Evolutionary conservation across 37 sponge, comb jelly and placozoan species (phyloP).

Genomic region (Ianthella basta): DNA sequence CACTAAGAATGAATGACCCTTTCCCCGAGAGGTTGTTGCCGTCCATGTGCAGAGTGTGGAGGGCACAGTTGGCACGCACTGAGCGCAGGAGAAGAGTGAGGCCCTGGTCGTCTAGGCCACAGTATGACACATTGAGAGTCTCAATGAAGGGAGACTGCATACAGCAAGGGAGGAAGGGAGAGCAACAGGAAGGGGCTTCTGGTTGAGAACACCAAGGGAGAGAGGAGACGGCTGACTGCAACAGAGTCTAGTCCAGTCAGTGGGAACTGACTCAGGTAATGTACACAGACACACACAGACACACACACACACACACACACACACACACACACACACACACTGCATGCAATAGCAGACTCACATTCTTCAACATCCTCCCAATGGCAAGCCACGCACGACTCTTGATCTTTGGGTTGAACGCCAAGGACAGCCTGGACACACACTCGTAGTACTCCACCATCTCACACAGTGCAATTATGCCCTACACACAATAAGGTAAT

Average conservation of each 20-base stretch:
- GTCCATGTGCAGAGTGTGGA: conserved; percentile 66
- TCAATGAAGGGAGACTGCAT: conserved; percentile 71
- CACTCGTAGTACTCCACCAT: conserved; percentile 94
- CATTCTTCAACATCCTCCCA: conserved; percentile 84
- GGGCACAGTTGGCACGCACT: conserved; percentile 85
- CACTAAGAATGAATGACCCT: conserved; percentile 84
- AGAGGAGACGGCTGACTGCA: too few species aligned
- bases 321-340: too few species aligned
- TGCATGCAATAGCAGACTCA: too few species aligned
- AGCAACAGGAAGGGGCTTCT: background rate
- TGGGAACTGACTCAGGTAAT: too few species aligned
- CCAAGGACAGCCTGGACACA: conserved; percentile 61
- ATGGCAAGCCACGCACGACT: conserved; percentile 83
- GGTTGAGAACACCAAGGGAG: too few species aligned
- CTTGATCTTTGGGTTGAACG: conserved; percentile 68
- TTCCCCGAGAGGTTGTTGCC: conserved; percentile 86
- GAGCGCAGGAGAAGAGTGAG: conserved; percentile 78
- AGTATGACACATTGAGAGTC: conserved; percentile 77
- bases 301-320: too few species aligned
- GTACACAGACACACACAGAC: too few species aligned
- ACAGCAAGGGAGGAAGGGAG: background rate
- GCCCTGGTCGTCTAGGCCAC: conserved; percentile 81
- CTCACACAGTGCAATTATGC: conserved; percentile 89
- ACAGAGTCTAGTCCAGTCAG: too few species aligned
- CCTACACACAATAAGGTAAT: conserved; percentile 45